A percentile compares a stretch with the other conserved stretches of the same genome.
Evolutionary conservation across 2,888 invertebrate species (phyloP).

Genomic region (Sericinus montela): DNA sequence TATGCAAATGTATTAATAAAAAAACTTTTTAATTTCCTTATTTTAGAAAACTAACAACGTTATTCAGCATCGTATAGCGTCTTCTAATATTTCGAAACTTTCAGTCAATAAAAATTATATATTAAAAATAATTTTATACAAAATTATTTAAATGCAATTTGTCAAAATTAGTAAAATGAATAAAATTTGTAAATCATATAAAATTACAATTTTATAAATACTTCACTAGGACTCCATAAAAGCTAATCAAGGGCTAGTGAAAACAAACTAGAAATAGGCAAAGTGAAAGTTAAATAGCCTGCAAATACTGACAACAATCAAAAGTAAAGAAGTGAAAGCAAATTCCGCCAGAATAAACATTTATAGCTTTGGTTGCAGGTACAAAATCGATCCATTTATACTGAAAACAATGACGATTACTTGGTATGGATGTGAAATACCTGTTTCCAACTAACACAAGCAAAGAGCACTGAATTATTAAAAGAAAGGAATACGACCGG

Average conservation of each 20-base stretch:
- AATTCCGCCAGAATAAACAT: conserved; percentile 30
- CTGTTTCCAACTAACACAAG: conserved; percentile 29
- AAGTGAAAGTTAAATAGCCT: conserved; percentile 14
- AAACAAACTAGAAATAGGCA: conserved; percentile 12
- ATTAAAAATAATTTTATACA: too few relatives aligned
- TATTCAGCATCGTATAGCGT: too few relatives aligned
- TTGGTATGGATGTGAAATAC: conserved; percentile 17
- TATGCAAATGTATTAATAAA: too few relatives aligned
- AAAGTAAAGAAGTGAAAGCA: conserved; percentile 10
- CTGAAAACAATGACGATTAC: too few relatives aligned
- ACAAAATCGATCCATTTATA: conserved; percentile 37
- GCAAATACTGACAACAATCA: conserved; percentile 14
- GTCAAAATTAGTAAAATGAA: too few relatives aligned
- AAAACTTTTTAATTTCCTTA: too few relatives aligned
- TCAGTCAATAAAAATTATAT: too few relatives aligned
- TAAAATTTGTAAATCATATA: too few relatives aligned
- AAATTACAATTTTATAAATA: neutral
- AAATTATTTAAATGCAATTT: too few relatives aligned
- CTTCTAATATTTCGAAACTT: too few relatives aligned
- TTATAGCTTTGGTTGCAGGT: conserved; percentile 28
- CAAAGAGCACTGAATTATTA: conserved; percentile 51
- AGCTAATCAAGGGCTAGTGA: neutral
- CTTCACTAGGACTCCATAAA: neutral
- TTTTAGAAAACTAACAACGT: too few relatives aligned
- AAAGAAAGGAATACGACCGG: conserved; percentile 46